Conservation (phyloP, 1,140 invertebrate species). For the Leucophenga varia region DNA sequence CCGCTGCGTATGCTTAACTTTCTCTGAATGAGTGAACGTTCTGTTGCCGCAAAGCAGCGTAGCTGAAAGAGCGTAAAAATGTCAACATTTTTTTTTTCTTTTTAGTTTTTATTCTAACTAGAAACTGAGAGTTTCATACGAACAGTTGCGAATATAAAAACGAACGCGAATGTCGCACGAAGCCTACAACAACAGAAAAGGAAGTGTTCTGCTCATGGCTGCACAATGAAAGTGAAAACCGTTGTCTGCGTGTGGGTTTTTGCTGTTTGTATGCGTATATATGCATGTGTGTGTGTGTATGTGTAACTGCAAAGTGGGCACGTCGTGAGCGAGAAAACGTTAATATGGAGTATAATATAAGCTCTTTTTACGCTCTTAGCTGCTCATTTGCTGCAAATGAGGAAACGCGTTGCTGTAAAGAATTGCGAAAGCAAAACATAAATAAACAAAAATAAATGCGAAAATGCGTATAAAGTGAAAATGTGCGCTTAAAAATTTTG, state of each 20-base stretch:
- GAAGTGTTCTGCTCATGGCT: constrained; percentile 14
- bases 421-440: constrained; percentile 49
- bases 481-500: constrained; percentile 14
- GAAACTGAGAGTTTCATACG: too few relatives aligned
- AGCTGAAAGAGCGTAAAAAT: constrained; percentile 9
- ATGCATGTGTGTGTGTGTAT: constrained; percentile 2
- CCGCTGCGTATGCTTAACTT: constrained; percentile 44
- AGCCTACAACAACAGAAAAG: constrained; percentile 10
- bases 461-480: constrained; percentile 43
- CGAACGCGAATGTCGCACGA: constrained; percentile 9
- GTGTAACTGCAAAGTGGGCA: constrained; percentile 23
- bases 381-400: too few relatives aligned
- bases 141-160: too few relatives aligned
- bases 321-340: constrained; percentile 20
- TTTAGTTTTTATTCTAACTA: too few relatives aligned
- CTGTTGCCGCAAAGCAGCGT: constrained; percentile 20
- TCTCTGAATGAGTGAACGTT: constrained; percentile 33
- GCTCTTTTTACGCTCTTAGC: too few relatives aligned
- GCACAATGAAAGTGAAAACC: constrained; percentile 52
- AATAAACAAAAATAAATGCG: constrained; percentile 53
- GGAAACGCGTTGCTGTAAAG: constrained; percentile 20
- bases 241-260: constrained; percentile 12
- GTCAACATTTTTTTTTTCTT: too few relatives aligned
- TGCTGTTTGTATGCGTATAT: neutral
- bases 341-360: constrained; percentile 21